Base-by-base conservation (phyloP, 2,797 vertebrate genomes). In the Coranthus polyacanthus region DNA sequence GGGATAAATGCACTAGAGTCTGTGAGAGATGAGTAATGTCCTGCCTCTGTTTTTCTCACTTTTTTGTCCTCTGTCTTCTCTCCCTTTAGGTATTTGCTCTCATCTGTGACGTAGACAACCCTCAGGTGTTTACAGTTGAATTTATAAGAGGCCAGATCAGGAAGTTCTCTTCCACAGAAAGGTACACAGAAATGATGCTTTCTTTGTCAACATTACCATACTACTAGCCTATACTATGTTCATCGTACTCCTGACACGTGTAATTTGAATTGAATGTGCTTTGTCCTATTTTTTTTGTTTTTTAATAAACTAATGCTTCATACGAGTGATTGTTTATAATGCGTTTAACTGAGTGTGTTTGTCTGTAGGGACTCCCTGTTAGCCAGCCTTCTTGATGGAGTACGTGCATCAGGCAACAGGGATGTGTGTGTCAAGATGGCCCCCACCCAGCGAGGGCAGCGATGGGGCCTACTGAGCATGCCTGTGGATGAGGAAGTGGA, bases 391-490 rank as follows among this genome's bases (percentile, higher is more conserved):
- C 92, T 99, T 47, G 98, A 99, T 90, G 97, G 98, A 68, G 98
- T 99, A 45, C 95, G 98, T 79, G 98, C 98, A 0, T 99, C 98
- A 59, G 98, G 98, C 50, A 99, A 99, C 84, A 94, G 98, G 84
- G 98, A 99, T 53, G 95, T 99, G 46, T 99, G 98, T 84, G 98
- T 99, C 54, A 99, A 99, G 91, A 99, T 99, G 97, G 95, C 95
- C 4, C 86, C 97, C 38, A 98, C 97, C 0, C 95, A 94, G 22
- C 94, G 97, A 90, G 98, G 97, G 6, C 98, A 99, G 68, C 93
- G 98, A 13, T 99, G 98, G 98, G 98, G 98, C 6, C 91, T 99
- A 9, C 92, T 99, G 70, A 98, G 98, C 89, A 96, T 97, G 95
- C 97, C 97, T 1, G 97, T 99, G 18, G 98, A 98, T 32, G 98